phyloP scores from a whole-genome alignment of 2,888 invertebrate genomes.

The Cosmorhoe ocellata region DNA sequence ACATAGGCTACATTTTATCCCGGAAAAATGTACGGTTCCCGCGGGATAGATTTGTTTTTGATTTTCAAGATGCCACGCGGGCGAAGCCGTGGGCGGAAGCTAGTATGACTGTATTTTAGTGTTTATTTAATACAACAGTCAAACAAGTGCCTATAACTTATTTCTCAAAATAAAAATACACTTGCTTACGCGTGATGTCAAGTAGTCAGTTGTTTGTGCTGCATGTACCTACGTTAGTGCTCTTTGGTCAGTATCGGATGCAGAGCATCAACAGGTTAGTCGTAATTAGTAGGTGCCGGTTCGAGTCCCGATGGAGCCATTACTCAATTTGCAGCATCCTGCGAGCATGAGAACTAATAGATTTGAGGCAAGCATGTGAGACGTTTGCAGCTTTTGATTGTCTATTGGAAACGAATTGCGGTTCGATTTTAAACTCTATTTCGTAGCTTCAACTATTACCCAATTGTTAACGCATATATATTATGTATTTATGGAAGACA shows the following conservation, averaged over 20 bases:
- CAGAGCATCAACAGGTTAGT: slow-evolving; percentile 22
- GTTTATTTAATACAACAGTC: too few relatives aligned
- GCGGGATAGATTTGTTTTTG: too few relatives aligned
- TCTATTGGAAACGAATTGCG: neutral
- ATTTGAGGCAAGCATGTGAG: slow-evolving; percentile 1
- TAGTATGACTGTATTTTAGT: too few relatives aligned
- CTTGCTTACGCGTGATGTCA: neutral
- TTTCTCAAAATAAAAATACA: too few relatives aligned
- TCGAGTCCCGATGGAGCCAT: slow-evolving; percentile 38
- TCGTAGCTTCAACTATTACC: too few relatives aligned
- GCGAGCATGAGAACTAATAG: slow-evolving; percentile 15
- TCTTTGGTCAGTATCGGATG: slow-evolving; percentile 17
- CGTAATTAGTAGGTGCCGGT: slow-evolving; percentile 29
- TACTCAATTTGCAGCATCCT: slow-evolving; percentile 44
- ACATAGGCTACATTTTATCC: too few relatives aligned
- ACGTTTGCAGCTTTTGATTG: neutral
- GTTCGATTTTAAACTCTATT: neutral
- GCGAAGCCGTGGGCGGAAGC: too few relatives aligned
- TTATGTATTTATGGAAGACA: too few relatives aligned
- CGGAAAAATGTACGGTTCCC: too few relatives aligned
- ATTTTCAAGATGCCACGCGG: too few relatives aligned
- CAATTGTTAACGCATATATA: too few relatives aligned
- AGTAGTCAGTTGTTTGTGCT: neutral
- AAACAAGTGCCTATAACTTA: too few relatives aligned
- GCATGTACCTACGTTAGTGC: neutral